Conservation (phyloP, 1,140 invertebrate species). For the Micrasema minimum region DNA sequence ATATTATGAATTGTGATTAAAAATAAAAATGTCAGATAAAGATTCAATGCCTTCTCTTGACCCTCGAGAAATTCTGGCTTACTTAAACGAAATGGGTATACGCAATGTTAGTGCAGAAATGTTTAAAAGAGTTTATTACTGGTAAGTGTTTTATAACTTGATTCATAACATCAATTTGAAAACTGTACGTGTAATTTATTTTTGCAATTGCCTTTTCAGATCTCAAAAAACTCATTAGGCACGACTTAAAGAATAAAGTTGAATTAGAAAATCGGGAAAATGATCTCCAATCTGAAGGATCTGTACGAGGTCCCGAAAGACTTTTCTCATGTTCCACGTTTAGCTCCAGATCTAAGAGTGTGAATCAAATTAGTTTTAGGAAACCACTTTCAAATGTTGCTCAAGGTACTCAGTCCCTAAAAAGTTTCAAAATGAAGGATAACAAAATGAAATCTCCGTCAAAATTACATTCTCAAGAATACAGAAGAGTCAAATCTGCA, state of each 20-base stretch:
- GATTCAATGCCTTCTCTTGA: conserved; percentile 58
- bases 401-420: conserved; percentile 1
- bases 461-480: conserved; percentile 44
- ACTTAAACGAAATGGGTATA: conserved; percentile 62
- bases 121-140: conserved; percentile 60
- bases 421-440: conserved; percentile 3
- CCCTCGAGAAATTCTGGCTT: conserved; percentile 60
- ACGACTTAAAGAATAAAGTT: conserved; percentile 60
- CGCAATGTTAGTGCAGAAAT: conserved; percentile 62
- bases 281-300: conserved; percentile 50
- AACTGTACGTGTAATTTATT: too few species aligned
- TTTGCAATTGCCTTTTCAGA: conserved; percentile 59
- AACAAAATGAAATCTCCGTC: conserved; percentile 57
- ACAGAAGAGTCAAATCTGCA: conserved; percentile 57
- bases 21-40: conserved; percentile 54
- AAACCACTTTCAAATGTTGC: conserved; percentile 13
- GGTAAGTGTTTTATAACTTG: conserved; percentile 44
- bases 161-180: too few species aligned
- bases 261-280: conserved; percentile 49
- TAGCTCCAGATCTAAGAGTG: conserved; percentile 60
- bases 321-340: conserved; percentile 64
- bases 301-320: conserved; percentile 58
- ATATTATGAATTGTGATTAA: too few species aligned
- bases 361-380: conserved; percentile 42
- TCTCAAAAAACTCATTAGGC: conserved; percentile 69